Evolutionary conservation across 2,113 vertebrate species (phyloP).

Genomic region (Sinocyclocheilus grahami): DNA sequence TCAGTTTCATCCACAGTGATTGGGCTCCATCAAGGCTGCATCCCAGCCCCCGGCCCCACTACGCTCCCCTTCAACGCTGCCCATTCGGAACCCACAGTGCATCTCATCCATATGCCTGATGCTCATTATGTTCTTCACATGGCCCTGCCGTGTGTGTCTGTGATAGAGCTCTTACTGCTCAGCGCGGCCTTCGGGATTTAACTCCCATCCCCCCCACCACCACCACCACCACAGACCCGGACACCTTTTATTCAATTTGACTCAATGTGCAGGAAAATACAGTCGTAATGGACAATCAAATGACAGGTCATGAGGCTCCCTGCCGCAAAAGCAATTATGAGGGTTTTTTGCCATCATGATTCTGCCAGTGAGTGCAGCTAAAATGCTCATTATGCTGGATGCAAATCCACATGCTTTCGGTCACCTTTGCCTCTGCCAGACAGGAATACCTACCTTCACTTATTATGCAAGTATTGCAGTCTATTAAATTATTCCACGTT

Average conservation of each 20-base stretch:
- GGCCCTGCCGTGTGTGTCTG: too few species aligned
- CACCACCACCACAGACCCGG: constrained; percentile 29
- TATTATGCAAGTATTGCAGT: constrained; percentile 30
- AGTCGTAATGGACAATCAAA: constrained; percentile 56
- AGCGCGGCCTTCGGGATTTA: too few species aligned
- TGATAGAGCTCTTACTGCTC: too few species aligned
- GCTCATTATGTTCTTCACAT: too few species aligned
- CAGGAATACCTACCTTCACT: constrained; percentile 39
- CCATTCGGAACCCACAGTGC: too few species aligned
- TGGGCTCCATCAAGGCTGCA: too few species aligned
- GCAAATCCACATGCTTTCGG: constrained; percentile 9
- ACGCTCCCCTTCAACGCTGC: too few species aligned
- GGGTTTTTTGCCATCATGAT: constrained; percentile 49
- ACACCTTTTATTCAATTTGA: constrained; percentile 59
- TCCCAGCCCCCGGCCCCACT: too few species aligned
- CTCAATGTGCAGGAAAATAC: constrained; percentile 52
- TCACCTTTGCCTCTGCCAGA: constrained; percentile 44
- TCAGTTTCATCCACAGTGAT: too few species aligned
- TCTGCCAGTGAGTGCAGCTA: constrained; percentile 36
- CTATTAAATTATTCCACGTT: constrained; percentile 8
- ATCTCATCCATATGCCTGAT: too few species aligned
- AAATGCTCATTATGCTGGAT: constrained; percentile 49
- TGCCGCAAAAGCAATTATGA: constrained; percentile 49
- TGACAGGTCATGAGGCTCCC: constrained; percentile 57
- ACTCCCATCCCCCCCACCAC: neutral